These are phyloP conservation scores for Actinopyga echinites DNA, from an alignment of 53 echinoderm and acorn worm genomes.

Conservation along the genomic window DNA sequence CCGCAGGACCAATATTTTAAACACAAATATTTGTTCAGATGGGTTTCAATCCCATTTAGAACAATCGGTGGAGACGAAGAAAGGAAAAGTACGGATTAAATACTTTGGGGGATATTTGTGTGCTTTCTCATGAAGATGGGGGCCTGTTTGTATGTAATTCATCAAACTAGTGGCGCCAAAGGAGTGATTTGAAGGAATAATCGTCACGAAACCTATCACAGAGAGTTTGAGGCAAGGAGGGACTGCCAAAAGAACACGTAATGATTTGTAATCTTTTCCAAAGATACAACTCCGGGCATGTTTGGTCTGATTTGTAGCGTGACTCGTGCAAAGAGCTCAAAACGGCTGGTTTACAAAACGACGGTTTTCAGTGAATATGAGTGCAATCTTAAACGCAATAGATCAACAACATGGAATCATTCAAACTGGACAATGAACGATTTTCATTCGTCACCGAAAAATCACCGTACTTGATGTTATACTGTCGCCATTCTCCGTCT, in stretches of 20 bases:
- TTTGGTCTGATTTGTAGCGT: slow-evolving; percentile 5
- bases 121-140: slow-evolving; percentile 31
- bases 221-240: background rate
- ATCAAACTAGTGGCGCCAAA: slow-evolving; percentile 29
- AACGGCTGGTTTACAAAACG: too few relatives aligned
- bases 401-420: background rate
- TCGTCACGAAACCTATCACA: background rate
- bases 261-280: slow-evolving; percentile 3
- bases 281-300: background rate
- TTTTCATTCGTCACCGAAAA: too few relatives aligned
- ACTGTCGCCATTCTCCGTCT: too few relatives aligned
- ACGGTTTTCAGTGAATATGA: slow-evolving; percentile 1
- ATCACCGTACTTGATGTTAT: too few relatives aligned
- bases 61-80: background rate
- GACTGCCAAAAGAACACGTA: background rate
- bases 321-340: too few relatives aligned
- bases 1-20: slow-evolving; percentile 16
- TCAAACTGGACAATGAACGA: background rate
- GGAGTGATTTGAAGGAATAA: slow-evolving; percentile 28
- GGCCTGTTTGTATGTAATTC: slow-evolving; percentile 43
- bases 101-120: slow-evolving; percentile 11
- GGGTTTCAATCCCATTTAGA: slow-evolving; percentile 39
- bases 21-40: slow-evolving; percentile 44
- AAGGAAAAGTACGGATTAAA: slow-evolving; percentile 3
- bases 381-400: slow-evolving; percentile 41